Base-by-base conservation (phyloP, 2,888 invertebrate genomes). In the Ashinkailepas kermadecensis region DNA sequence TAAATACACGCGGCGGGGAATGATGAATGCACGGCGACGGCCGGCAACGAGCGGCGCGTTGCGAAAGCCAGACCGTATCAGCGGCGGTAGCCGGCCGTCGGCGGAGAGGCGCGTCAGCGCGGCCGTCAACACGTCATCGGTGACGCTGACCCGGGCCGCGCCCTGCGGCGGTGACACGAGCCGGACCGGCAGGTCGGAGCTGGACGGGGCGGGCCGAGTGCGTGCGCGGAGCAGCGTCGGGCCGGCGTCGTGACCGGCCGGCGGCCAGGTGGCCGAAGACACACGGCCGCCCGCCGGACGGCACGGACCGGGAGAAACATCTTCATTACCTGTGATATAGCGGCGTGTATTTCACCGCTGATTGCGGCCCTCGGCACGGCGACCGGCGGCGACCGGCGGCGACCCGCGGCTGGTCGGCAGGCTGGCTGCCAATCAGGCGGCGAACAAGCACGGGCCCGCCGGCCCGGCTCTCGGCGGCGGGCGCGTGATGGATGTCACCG, bases 241-340 rank as follows among this genome's bases (percentile, higher is more conserved):
- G 23, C 23, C 23, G 21, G 64, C 21, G 67, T 12, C 11, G 25
- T 67, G 21, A 11, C 62, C 70, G 70, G 23, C 39, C 23, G 13
- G 39, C 65, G 70, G 23, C 39, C 39, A 13, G 10, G 39, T 9
- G 23, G 11, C 65, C 39, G 39, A 39, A 39, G 39, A 39, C 9
- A n/a, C 64, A 18, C 21, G 10, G 13, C 18, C 62, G 62, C 13
- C 62, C 18, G 18, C 10, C 15, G 21, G n/a, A 21, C 64, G 9
- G 64, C 64, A 10, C 39, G 39, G 2, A 39, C 4, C 39, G 39
- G 39, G 70, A 70, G 70, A 70, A 70, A 74, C 74, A 21, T 74
- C 74, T 74, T 74, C 74, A 74, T 74, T 74, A 74, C 18, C 10
- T 21, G 56, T 74, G 74, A 74, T 56, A 23, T 74, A 74, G 23